Base-by-base conservation (phyloP, 2,888 invertebrate species). In the Mimachlamys varia region DNA sequence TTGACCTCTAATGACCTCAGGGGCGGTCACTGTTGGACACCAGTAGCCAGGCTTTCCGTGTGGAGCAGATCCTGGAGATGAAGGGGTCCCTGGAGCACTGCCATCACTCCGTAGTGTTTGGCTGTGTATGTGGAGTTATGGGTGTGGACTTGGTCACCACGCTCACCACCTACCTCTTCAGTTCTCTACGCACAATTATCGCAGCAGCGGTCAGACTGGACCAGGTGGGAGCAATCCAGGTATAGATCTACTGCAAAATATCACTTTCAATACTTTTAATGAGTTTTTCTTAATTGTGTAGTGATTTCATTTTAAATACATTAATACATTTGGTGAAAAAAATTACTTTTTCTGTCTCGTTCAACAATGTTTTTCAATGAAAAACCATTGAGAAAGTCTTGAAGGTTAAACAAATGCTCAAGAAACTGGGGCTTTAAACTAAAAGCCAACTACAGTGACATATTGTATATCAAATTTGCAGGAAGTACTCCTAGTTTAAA, bases 141-240 rank as follows among this genome's bases (percentile, higher is more conserved):
- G 94, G 93, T 17, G 87, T 95, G 5, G 91, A 93, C 53, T 88
- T 93, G 33, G 90, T 93, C 4, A 87, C 93, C 33, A 91, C 93
- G 12, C 58, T 92, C 90, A 89, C 92, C 0, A 91, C 94, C 0
- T 95, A 94, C 90, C 88, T 95, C 44, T 95, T 91, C 76, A 92
- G 90, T 22, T 89, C 91, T 13, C 49, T 94, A 12, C 93, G 94
- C 33, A 93, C 94, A n/a, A 88, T 93, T 0, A 89, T 95, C 33
- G 94, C 95, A 13, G 94, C 94, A 90, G 93, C 95, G 89, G 93
- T 95, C 4, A 92, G 95, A 44, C 92, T 95, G 55, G 95, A 95
- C 88, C 93, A 88, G 90, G 88, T 95, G 22, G 95, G 95, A 27
- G 94, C 95, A 19, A 93, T 95, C 50, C 94, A 95, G 95, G 95